These are phyloP conservation scores for Campoletis raptor DNA, from an alignment of 2,888 invertebrate species.

Conservation along the genomic window DNA sequence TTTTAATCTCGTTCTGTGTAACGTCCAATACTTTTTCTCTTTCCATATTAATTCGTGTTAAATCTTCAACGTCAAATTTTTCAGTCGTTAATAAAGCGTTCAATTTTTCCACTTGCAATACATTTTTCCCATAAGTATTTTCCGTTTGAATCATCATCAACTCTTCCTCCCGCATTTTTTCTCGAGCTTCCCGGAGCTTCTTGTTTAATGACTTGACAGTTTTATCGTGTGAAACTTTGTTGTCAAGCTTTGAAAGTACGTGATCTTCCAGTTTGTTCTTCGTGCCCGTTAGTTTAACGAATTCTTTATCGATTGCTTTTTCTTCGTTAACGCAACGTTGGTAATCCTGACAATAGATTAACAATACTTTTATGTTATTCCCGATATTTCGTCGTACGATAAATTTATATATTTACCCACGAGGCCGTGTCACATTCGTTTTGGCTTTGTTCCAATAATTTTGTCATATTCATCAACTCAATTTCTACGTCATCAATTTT, in stretches of 20 bases:
- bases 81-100: conserved; percentile 74
- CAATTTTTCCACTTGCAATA: conserved; percentile 87
- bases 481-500: conserved; percentile 86
- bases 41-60: conserved; percentile 80
- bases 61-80: conserved; percentile 82
- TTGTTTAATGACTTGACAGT: conserved; percentile 86
- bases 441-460: conserved; percentile 88
- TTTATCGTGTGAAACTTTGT: conserved; percentile 90
- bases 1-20: conserved; percentile 85
- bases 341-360: conserved; percentile 85
- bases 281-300: conserved; percentile 86
- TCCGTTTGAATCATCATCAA: conserved; percentile 86
- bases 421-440: conserved; percentile 86
- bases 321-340: conserved; percentile 85
- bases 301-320: conserved; percentile 84
- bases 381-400: not conserved
- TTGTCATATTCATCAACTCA: conserved; percentile 86
- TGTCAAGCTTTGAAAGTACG: conserved; percentile 88
- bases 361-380: not conserved
- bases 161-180: conserved; percentile 86
- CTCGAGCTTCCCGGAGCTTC: conserved; percentile 84
- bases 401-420: conserved; percentile 67
- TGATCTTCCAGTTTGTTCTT: conserved; percentile 89
- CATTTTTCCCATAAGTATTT: conserved; percentile 87
- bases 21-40: conserved; percentile 85